A percentile compares a stretch with the other conserved stretches of the same genome.
phyloP scores from a whole-genome alignment of 1,140 invertebrate species.

The Drosophila nebulosa region DNA sequence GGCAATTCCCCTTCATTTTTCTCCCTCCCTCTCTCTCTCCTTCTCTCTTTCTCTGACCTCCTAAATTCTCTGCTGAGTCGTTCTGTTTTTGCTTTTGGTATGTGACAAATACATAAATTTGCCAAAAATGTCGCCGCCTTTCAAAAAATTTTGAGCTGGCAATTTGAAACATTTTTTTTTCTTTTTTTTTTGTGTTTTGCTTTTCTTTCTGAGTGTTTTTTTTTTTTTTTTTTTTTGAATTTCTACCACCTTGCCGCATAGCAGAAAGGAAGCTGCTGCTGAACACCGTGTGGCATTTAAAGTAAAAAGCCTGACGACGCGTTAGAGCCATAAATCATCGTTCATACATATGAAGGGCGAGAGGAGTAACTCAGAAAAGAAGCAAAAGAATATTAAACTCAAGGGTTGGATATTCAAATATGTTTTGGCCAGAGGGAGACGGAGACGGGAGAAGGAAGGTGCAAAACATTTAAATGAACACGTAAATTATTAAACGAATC shows the following conservation, averaged over 20 bases:
- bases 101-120: slow-evolving; percentile 80
- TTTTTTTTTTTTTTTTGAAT: slow-evolving; percentile 21
- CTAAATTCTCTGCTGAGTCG: neutral
- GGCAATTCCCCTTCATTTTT: neutral
- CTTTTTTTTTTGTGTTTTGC: too few relatives aligned
- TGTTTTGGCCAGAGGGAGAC: neutral
- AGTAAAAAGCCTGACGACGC: slow-evolving; percentile 51
- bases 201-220: slow-evolving; percentile 25
- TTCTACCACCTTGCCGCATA: neutral
- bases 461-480: neutral
- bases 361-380: neutral
- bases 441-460: neutral
- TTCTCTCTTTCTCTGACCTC: neutral
- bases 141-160: slow-evolving; percentile 74
- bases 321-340: slow-evolving; percentile 59
- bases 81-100: slow-evolving; percentile 40
- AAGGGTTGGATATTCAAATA: slow-evolving; percentile 1
- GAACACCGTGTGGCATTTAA: slow-evolving; percentile 37
- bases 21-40: neutral
- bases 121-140: slow-evolving; percentile 79
- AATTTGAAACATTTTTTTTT: slow-evolving; percentile 68
- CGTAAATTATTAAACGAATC: neutral
- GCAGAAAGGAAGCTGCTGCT: slow-evolving; percentile 4
- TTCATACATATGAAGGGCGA: slow-evolving; percentile 29
- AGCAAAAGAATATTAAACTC: neutral